phyloP scores from a whole-genome alignment of 2,888 invertebrate species.

The Drosophila kambysellisi region DNA sequence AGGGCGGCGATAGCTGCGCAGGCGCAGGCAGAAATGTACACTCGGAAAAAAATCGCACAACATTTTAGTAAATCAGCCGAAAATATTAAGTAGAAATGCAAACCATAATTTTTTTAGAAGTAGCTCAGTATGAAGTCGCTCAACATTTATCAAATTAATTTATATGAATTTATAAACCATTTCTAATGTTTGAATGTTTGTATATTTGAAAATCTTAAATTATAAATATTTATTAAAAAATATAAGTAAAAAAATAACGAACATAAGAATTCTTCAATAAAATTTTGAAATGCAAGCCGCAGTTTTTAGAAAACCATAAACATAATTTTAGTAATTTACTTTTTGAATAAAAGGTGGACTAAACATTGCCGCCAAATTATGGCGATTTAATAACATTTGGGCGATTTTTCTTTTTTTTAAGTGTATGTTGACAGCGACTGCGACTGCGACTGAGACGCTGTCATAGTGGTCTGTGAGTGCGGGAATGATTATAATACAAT shows the following conservation, averaged over 20 bases:
- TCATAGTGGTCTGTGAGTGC: slow-evolving; percentile 19
- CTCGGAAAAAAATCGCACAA: not conserved
- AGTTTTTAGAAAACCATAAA: not conserved
- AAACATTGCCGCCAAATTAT: not conserved
- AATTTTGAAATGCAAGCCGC: not conserved
- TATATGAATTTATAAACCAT: no score
- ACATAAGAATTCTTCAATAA: no score
- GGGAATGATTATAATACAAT: slow-evolving; percentile 78
- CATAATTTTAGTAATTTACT: not conserved
- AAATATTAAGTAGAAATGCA: no score
- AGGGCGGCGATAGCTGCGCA: slow-evolving; percentile 44
- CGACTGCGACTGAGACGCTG: slow-evolving; percentile 34
- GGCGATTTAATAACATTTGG: not conserved
- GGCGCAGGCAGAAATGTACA: slow-evolving; percentile 43
- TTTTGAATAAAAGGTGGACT: not conserved
- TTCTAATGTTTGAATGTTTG: no score
- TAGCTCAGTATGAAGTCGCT: no score
- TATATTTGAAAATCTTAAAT: no score
- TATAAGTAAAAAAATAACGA: no score
- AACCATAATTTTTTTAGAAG: no score
- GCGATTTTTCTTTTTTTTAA: not conserved
- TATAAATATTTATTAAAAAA: no score
- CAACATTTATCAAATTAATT: no score
- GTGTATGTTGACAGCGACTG: not conserved
- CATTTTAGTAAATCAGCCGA: not conserved